Conservation (phyloP, 1,140 invertebrate genomes). For the Drosophila kohkoa region DNA sequence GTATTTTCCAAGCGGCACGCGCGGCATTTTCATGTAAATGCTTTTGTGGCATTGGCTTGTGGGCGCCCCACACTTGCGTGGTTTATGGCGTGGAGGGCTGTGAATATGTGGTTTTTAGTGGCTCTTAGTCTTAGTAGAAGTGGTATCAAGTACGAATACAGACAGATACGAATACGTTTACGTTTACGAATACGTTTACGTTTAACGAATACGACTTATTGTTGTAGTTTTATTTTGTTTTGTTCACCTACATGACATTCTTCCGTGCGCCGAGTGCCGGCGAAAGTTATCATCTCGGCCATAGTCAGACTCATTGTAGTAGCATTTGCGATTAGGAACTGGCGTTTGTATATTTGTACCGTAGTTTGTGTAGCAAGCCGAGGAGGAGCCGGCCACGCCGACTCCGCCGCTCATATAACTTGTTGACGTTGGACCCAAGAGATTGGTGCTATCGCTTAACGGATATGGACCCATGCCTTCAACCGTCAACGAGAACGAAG, state of each 20-base stretch:
- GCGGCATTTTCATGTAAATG: constrained; percentile 76
- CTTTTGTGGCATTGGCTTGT: constrained; percentile 48
- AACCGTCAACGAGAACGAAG: constrained; percentile 85
- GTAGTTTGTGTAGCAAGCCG: constrained; percentile 83
- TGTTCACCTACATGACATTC: constrained; percentile 82
- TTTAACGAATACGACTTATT: constrained; percentile 16
- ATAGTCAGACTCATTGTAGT: constrained; percentile 76
- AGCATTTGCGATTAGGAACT: constrained; percentile 82
- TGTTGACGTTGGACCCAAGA: constrained; percentile 80
- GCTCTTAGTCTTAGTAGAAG: constrained; percentile 18
- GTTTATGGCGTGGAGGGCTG: constrained; percentile 24
- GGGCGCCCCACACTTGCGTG: constrained; percentile 10
- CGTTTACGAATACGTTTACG: constrained; percentile 1
- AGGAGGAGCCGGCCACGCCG: constrained; percentile 36
- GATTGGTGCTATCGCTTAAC: constrained; percentile 84
- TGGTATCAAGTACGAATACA: constrained; percentile 1
- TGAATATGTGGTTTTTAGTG: constrained; percentile 47
- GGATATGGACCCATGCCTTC: constrained; percentile 85
- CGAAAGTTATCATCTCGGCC: constrained; percentile 80
- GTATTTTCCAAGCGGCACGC: constrained; percentile 53
- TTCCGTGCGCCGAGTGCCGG: constrained; percentile 83
- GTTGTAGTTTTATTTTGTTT: not conserved
- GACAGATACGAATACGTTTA: constrained; percentile 18
- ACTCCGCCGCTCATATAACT: constrained; percentile 49
- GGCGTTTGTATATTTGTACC: constrained; percentile 84